These are phyloP conservation scores for Pseudomyrmex cubaensis DNA, from an alignment of 1,140 invertebrate species.

Conservation along the genomic window DNA sequence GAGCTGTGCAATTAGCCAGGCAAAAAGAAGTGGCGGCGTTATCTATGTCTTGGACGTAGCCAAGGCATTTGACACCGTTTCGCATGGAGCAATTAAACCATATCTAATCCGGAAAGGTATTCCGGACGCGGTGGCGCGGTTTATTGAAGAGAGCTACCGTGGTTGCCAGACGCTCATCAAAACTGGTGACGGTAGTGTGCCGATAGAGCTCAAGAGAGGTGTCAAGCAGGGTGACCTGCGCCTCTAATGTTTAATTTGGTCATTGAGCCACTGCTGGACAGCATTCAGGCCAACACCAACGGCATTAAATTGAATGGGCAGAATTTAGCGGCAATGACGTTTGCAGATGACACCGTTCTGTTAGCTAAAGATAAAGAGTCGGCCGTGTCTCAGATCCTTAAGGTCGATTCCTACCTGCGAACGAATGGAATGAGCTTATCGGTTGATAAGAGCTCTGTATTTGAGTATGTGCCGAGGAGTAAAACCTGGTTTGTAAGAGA, in stretches of 20 bases:
- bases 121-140: accelerated
- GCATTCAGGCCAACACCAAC: not conserved
- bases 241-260: not conserved
- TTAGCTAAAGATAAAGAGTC: conserved; percentile 65
- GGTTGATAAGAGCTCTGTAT: not conserved
- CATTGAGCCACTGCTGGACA: not conserved
- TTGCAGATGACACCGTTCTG: not conserved
- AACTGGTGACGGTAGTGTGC: not conserved
- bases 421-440: not conserved
- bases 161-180: not conserved
- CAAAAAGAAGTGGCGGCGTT: not conserved
- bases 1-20: not conserved
- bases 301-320: not conserved
- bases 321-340: not conserved
- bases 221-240: not conserved
- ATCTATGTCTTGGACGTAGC: not conserved
- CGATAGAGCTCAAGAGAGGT: not conserved
- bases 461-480: not conserved
- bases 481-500: not conserved
- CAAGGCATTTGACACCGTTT: not conserved
- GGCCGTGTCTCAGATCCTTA: not conserved
- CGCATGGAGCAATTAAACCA: not conserved
- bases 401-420: accelerated
- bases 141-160: not conserved
- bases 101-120: accelerated